phyloP scores from a whole-genome alignment of 2,888 invertebrate genomes.

The Portevinia maculata region DNA sequence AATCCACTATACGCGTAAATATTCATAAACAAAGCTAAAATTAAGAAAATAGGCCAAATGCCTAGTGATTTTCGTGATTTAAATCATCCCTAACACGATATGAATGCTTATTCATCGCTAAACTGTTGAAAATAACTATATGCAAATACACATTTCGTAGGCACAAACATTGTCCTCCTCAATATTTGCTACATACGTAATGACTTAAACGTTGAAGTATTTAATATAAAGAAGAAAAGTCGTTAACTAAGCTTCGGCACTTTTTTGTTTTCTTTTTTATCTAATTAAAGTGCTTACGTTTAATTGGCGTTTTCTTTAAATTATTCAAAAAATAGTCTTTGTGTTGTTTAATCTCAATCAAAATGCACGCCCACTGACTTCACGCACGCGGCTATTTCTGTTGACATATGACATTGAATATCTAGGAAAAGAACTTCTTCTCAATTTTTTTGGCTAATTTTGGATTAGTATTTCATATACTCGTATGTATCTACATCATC shows the following conservation, averaged over 20 bases:
- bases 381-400: conserved; percentile 57
- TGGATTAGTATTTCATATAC: neutral
- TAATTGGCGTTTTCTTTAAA: conserved; percentile 14
- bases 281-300: conserved; percentile 38
- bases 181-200: neutral
- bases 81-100: neutral
- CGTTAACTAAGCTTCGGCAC: neutral
- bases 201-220: neutral
- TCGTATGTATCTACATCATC: conserved; percentile 2
- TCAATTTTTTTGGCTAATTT: conserved; percentile 23
- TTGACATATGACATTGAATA: conserved; percentile 58
- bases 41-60: too few species aligned
- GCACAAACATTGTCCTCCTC: neutral
- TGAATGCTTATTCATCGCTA: neutral
- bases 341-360: conserved; percentile 45
- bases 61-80: too few species aligned
- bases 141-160: neutral
- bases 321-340: conserved; percentile 27
- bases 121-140: neutral
- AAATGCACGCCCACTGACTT: conserved; percentile 46
- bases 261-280: conserved; percentile 6
- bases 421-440: conserved; percentile 49
- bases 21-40: too few species aligned
- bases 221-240: neutral
- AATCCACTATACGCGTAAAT: too few species aligned